Evolutionary conservation across 37 sponge, comb jelly and placozoan species (phyloP), one percentile per base, ranked within the genome.

Genomic region (Axinella damicornis): DNA sequence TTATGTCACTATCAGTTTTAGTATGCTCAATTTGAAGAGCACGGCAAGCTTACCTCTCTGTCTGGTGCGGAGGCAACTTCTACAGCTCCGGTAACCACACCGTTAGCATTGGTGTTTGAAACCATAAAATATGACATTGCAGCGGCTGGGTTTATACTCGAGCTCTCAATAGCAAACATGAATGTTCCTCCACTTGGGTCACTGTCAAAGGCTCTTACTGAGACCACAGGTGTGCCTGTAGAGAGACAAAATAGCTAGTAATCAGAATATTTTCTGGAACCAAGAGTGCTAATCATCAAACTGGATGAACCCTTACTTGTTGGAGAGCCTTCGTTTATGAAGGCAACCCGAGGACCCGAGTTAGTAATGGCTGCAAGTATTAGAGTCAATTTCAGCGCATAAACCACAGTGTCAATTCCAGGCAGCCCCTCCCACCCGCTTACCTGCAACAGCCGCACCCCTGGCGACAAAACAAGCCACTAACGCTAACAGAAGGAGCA

Each of bases 121-220:
- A 35, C 41, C 24, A 5, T 52, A 36, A 31, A 31, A 32, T 20
- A 64, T 63, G 21, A 77, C 4, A 24, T 24, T 63, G 78, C n/a
- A n/a, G 46, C 9, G 4, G 46, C 9, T 46, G 46, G 46, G n/a
- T n/a, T n/a, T n/a, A n/a, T n/a, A n/a, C n/a, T n/a, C n/a, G n/a
- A n/a, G n/a, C 9, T 46, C 46, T 46, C 6, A 46, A 46, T 46
- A 46, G 4, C 46, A 46, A 63, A 77, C 2, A 40, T 39, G 61
- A 77, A 77, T 19, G 41, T 41, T 5, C 46, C 78, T 36, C 78
- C 78, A 77, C 61, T 65, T 39, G 78, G 78, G 31, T 77, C 78
- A 77, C 46, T 62, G 65, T 36, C 77, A 73, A 28, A 53, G 4
- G 32, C 75, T 27, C 57, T 74, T 46, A 46, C 9, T 46, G 46